These are phyloP conservation scores for Gryon sp. DNA, from an alignment of 1,140 invertebrate species.

Conservation along the genomic window DNA sequence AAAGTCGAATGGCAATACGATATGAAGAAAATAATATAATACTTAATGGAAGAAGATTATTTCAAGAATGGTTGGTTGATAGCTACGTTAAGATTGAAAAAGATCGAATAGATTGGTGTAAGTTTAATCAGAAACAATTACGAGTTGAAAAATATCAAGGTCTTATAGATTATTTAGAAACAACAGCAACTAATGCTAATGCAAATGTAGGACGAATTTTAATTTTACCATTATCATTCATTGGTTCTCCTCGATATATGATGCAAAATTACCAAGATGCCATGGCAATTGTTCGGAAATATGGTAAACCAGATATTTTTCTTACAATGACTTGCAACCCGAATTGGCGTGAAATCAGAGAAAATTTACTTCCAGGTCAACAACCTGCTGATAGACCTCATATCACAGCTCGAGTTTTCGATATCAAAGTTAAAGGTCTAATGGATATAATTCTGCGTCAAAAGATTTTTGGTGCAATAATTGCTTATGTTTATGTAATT, in stretches of 20 bases:
- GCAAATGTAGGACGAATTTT: slow-evolving; percentile 15
- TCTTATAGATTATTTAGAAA: slow-evolving; percentile 18
- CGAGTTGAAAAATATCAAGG: slow-evolving; percentile 20
- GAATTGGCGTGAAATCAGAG: slow-evolving; percentile 54
- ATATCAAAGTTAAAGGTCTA: slow-evolving; percentile 21
- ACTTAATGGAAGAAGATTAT: background rate
- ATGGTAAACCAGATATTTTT: slow-evolving; percentile 33
- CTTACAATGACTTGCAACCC: no score
- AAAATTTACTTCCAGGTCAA: slow-evolving; percentile 67
- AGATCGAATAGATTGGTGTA: slow-evolving; percentile 13
- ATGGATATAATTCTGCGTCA: slow-evolving; percentile 3
- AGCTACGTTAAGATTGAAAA: slow-evolving; percentile 8
- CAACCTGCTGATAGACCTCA: slow-evolving; percentile 47
- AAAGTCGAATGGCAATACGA: background rate
- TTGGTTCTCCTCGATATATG: slow-evolving; percentile 12
- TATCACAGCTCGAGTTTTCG: background rate
- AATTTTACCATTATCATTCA: slow-evolving; percentile 39
- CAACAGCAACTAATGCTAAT: slow-evolving; percentile 1
- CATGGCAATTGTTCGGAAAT: slow-evolving; percentile 24
- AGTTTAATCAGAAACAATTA: slow-evolving; percentile 12
- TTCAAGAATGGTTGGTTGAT: slow-evolving; percentile 11
- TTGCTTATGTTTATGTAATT: slow-evolving; percentile 70
- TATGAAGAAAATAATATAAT: background rate
- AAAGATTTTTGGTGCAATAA: slow-evolving; percentile 17
- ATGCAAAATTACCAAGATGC: slow-evolving; percentile 28